Evolutionary conservation across 2,888 invertebrate genomes (phyloP), one percentile per base, ranked within the genome.

Genomic region (Saturnia pavonia): DNA sequence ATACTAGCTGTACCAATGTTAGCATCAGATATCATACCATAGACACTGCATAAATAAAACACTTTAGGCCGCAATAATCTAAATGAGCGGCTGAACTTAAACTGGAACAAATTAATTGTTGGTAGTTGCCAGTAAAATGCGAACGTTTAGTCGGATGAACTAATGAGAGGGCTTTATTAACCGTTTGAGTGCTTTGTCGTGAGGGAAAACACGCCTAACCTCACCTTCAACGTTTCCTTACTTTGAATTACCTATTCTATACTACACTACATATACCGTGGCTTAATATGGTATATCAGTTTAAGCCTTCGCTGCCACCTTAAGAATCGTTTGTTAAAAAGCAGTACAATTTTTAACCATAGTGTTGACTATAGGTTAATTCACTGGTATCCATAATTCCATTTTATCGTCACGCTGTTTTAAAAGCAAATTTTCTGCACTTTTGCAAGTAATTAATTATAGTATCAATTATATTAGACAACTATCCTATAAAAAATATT

Each of bases 161-260:
- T 65, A 65, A 65, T 65, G 65, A 65, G 65, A 19, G 65, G n/a
- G 40, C 65, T 65, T 40, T 40, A 65, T 65, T 65, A 65, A 40
- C 34, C 65, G 65, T 65, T 65, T 65, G 65, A 65, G 40, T 40
- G n/a, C 65, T 65, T n/a, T 65, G 22, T 27, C 27, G 57, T 60
- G 57, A 14, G 57, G 12, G 57, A 14, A 60, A 27, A 60, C 27
- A 60, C 27, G 14, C 27, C 27, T 60, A 27, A 60, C 57, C n/a
- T 54, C 8, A 22, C 54, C 57, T 60, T 27, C 27, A 25, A 14
- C 27, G 27, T 27, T 60, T 27, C 1, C 12, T 27, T 60, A 60
- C 57, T 14, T 60, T 14, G 27, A 27, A 60, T 60, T 27, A 60
- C 27, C 27, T 25, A 60, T n/a, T n/a, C n/a, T n/a, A n/a, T n/a